These are phyloP conservation scores for Drosophila gunungcola DNA, from an alignment of 1,140 invertebrate genomes.

Conservation along the genomic window DNA sequence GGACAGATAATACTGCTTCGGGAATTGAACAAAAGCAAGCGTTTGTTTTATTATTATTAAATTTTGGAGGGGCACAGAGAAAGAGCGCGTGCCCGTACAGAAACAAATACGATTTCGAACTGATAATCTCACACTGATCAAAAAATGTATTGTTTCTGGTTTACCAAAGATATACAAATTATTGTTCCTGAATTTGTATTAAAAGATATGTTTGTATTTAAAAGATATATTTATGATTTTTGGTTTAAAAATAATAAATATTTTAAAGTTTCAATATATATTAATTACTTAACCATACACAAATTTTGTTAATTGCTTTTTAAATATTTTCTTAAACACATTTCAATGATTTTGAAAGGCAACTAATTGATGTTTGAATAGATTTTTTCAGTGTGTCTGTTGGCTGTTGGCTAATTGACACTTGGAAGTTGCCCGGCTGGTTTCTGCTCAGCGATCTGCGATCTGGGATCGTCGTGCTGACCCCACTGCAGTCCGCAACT, in stretches of 20 bases:
- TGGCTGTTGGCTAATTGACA: constrained; percentile 24
- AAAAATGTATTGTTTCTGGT: not conserved
- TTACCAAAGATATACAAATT: too few relatives aligned
- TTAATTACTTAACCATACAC: too few relatives aligned
- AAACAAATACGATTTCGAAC: not conserved
- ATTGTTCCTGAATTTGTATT: too few relatives aligned
- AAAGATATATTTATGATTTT: too few relatives aligned
- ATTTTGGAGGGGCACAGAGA: not conserved
- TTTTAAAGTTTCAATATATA: too few relatives aligned
- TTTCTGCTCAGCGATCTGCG: constrained; percentile 22
- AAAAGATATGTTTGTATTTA: too few relatives aligned
- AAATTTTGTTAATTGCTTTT: too few relatives aligned
- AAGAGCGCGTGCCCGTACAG: constrained; percentile 6
- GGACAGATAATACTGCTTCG: constrained; percentile 17
- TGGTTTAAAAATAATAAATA: too few relatives aligned
- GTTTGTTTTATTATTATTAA: not conserved
- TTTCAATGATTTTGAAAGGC: too few relatives aligned
- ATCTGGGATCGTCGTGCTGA: constrained; percentile 4
- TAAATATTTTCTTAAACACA: too few relatives aligned
- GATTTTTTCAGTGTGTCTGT: constrained; percentile 21
- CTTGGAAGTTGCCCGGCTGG: constrained; percentile 38
- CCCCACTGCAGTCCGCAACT: constrained; percentile 26
- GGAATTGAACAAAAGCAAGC: constrained; percentile 13
- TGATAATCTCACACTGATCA: not conserved
- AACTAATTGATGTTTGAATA: not conserved